Conservation (phyloP, 2,113 vertebrate species). For the Lutjanus erythropterus region DNA sequence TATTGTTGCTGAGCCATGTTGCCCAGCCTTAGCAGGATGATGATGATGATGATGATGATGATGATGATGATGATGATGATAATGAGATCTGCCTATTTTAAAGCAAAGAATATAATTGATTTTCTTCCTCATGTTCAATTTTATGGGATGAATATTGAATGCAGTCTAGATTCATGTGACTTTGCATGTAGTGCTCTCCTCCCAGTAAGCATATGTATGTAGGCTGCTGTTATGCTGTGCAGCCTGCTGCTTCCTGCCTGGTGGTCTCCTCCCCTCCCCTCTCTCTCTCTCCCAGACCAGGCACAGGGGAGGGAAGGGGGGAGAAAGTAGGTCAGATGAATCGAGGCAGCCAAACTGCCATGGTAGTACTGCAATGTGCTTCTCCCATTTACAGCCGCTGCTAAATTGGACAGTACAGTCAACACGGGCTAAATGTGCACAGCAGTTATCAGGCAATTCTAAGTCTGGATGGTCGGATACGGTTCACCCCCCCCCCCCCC, state of each 20-base stretch:
- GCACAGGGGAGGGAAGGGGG: constrained; percentile 57
- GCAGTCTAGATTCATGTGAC: not conserved
- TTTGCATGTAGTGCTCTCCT: constrained; percentile 42
- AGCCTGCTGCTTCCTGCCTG: constrained; percentile 69
- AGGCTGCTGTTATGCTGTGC: constrained; percentile 48
- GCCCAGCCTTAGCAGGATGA: too few relatives aligned
- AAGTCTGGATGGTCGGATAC: constrained; percentile 13
- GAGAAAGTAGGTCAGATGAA: constrained; percentile 85
- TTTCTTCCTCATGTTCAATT: not conserved
- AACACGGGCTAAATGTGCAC: constrained; percentile 30
- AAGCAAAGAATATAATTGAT: not conserved
- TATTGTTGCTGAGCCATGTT: too few relatives aligned
- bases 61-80: constrained; percentile 1
- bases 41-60: too few relatives aligned
- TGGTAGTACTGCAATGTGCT: constrained; percentile 43
- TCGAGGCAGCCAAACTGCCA: constrained; percentile 66
- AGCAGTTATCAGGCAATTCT: constrained; percentile 35
- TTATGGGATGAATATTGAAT: constrained; percentile 42
- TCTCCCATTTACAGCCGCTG: constrained; percentile 38
- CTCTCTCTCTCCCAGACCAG: constrained; percentile 52
- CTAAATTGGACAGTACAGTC: constrained; percentile 17
- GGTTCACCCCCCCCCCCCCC: not conserved
- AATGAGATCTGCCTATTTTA: not conserved
- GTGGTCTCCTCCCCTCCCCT: constrained; percentile 66
- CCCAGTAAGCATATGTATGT: constrained; percentile 58